Conservation (phyloP, 2,888 invertebrate species). For the Griposia aprilina region DNA sequence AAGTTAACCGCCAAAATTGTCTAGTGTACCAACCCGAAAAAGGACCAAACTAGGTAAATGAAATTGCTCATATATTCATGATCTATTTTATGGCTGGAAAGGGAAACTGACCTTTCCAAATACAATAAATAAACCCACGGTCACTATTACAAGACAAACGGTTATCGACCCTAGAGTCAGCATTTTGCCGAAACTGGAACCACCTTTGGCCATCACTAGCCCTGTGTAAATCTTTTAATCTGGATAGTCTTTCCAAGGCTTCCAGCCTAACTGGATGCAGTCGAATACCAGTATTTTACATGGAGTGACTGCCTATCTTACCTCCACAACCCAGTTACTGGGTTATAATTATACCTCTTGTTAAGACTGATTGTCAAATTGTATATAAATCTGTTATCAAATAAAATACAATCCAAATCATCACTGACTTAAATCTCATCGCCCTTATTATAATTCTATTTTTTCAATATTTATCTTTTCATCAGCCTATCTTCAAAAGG, state of each 20-base stretch:
- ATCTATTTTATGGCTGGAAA: not conserved
- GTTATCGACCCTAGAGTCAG: not conserved
- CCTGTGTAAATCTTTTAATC: not conserved
- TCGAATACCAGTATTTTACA: not conserved
- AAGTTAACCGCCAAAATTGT: not conserved
- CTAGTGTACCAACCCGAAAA: not conserved
- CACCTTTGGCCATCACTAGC: not conserved
- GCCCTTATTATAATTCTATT: conserved; percentile 4
- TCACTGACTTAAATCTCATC: not conserved
- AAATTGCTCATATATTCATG: conserved; percentile 10
- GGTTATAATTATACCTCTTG: not conserved
- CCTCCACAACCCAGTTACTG: not conserved
- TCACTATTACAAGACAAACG: not conserved
- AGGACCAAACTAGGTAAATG: not conserved
- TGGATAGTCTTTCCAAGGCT: not conserved
- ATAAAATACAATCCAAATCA: not conserved
- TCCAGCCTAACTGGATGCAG: not conserved
- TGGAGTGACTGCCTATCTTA: not conserved
- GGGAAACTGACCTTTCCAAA: not conserved
- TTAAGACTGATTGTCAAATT: not conserved
- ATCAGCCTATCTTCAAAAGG: conserved; percentile 23
- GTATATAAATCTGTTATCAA: not conserved
- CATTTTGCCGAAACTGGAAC: not conserved
- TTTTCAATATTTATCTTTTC: conserved; percentile 28
- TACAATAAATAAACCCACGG: conserved; percentile 6